These are phyloP conservation scores for Heliopora coerulea DNA, from an alignment of 92 coral and sea anemone species.

Conservation along the genomic window DNA sequence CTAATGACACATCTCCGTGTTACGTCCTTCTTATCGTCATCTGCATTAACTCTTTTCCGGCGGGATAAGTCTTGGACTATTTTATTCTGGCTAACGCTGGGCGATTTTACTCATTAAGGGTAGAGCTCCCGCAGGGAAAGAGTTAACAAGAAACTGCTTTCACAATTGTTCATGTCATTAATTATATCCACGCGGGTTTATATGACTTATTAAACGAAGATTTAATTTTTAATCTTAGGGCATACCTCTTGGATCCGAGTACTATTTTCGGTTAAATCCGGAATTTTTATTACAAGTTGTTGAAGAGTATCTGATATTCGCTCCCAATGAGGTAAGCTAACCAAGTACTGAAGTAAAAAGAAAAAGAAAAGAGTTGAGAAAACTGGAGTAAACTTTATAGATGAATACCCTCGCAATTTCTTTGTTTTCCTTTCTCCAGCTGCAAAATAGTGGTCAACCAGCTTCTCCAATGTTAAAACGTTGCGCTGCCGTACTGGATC, in stretches of 20 bases:
- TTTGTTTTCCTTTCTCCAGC: conserved; percentile 45
- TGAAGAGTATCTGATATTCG: conserved; percentile 82
- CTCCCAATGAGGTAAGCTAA: conserved; percentile 84
- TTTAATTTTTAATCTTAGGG: conserved; percentile 59
- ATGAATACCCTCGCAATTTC: background rate
- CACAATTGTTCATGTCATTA: too few species aligned
- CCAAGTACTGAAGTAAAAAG: too few species aligned
- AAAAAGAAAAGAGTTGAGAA: background rate
- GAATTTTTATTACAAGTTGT: conserved; percentile 89
- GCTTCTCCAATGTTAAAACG: conserved; percentile 89
- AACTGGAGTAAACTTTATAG: background rate
- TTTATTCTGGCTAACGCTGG: too few species aligned
- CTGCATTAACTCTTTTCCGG: too few species aligned
- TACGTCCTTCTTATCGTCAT: too few species aligned
- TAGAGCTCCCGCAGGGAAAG: too few species aligned
- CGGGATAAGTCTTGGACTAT: too few species aligned
- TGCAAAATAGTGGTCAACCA: conserved; percentile 91
- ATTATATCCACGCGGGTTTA: too few species aligned
- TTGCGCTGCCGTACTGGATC: conserved; percentile 96
- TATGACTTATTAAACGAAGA: too few species aligned
- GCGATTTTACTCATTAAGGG: too few species aligned
- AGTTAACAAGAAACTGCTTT: too few species aligned
- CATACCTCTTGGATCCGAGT: conserved; percentile 83
- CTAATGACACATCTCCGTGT: too few species aligned
- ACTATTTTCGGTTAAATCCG: conserved; percentile 80